Base-by-base conservation (phyloP, 1,140 invertebrate genomes). In the Anastatus disparis region DNA sequence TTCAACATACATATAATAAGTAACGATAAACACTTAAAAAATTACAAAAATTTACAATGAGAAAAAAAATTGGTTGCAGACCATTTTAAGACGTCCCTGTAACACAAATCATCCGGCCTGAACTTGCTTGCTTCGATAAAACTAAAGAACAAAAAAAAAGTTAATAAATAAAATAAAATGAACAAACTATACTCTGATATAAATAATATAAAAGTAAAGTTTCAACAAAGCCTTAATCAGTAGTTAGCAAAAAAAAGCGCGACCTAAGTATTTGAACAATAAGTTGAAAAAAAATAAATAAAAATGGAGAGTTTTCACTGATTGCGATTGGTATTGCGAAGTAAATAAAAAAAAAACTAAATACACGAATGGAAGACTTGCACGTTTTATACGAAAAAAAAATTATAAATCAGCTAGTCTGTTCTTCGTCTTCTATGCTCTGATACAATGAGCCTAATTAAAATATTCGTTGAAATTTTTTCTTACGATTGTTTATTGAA, bases 301-400 rank as follows among this genome's bases (percentile, higher is more conserved):
- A 46, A 27, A 13, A n/a, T 9, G n/a, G 40, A 3, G 17, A 20
- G 48, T 59, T 68, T 59, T 58, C 2, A 22, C 53, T 17, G 8
- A 27, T 38, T 38, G 20, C 22, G n/a, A 42, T 50, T 52, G 40
- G 13, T 59, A 15, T 50, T 50, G 13, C 40, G 22, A 17, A 24
- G 3, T 40, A 8, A n/a, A n/a, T n/a, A n/a, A 69, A 61, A 48
- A 1, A 3, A 7, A 61, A 61, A 9, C 6, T 4, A 31, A 24
- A 40, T 44, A 42, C 42, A 52, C 35, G 40, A 68, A 40, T 68
- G 9, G 22, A 66, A 53, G 35, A 53, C 7, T 26, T 55, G 61
- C 29, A 70, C 26, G 44, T 70, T 70, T 70, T 70, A 29, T 64
- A 70, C 35, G 26, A 44, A 61, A 62, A 26, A 56, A 44, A 15